These are phyloP conservation scores for Archaeoteleia sp. DNA, from an alignment of 2,888 invertebrate species.

Conservation along the genomic window DNA sequence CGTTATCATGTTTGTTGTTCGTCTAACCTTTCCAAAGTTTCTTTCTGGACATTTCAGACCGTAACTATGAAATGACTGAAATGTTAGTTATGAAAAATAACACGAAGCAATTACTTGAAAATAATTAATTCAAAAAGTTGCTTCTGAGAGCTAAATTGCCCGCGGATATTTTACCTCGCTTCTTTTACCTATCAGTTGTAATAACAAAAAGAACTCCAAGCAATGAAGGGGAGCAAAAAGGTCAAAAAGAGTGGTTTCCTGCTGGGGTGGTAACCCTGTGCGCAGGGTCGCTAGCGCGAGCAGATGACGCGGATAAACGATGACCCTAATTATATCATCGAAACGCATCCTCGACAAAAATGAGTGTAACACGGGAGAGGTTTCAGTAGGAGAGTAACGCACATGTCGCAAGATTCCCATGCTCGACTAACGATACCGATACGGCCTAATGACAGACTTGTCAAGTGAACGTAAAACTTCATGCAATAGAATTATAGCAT, in stretches of 20 bases:
- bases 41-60: too few species aligned
- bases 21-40: not conserved
- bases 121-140: not conserved
- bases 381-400: slow-evolving; percentile 16
- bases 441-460: slow-evolving; percentile 14
- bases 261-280: slow-evolving; percentile 40
- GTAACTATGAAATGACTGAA: too few species aligned
- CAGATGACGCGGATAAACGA: slow-evolving; percentile 52
- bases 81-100: too few species aligned
- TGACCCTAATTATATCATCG: slow-evolving; percentile 55
- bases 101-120: not conserved
- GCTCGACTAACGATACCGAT: slow-evolving; percentile 43
- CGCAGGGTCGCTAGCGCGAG: slow-evolving; percentile 47
- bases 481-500: too few species aligned
- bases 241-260: slow-evolving; percentile 43
- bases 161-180: slow-evolving; percentile 52
- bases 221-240: slow-evolving; percentile 42
- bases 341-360: slow-evolving; percentile 27
- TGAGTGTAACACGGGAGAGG: slow-evolving; percentile 16
- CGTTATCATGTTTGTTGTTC: too few species aligned
- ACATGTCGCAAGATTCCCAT: slow-evolving; percentile 71
- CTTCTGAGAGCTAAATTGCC: slow-evolving; percentile 14
- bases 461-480: not conserved
- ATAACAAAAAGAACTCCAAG: slow-evolving; percentile 49
- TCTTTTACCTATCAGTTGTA: slow-evolving; percentile 50